Percentiles rank a stretch among this genome's conserved stretches.
These are phyloP conservation scores for Periophthalmodon schlosseri DNA, from an alignment of 2,113 vertebrate genomes.

Conservation along the genomic window DNA sequence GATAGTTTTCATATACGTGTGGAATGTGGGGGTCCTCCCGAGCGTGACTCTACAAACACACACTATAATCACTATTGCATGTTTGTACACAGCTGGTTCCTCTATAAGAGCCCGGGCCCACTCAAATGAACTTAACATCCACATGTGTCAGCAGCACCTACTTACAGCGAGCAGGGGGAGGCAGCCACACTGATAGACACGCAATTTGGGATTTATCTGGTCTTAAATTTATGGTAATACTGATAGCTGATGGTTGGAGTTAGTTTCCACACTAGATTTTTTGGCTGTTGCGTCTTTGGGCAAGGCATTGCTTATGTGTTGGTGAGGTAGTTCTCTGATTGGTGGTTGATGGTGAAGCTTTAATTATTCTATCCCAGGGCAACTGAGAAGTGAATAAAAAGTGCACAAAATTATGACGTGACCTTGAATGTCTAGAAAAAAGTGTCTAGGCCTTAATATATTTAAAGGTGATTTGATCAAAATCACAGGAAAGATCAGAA, in stretches of 20 bases:
- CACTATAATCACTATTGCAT: slow-evolving; percentile 74
- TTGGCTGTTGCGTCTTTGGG: background rate
- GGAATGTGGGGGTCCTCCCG: slow-evolving; percentile 34
- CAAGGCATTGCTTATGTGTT: too few species aligned
- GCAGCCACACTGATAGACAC: background rate
- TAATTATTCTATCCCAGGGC: too few species aligned
- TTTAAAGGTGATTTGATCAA: too few species aligned
- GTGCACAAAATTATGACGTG: too few species aligned
- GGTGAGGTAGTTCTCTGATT: too few species aligned
- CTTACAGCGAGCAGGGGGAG: slow-evolving; percentile 1
- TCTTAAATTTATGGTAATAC: background rate
- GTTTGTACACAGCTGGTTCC: slow-evolving; percentile 77
- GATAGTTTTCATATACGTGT: slow-evolving; percentile 4
- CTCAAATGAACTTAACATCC: slow-evolving; percentile 66
- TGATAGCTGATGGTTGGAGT: background rate
- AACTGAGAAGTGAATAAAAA: too few species aligned
- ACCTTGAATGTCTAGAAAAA: too few species aligned
- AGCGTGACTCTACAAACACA: slow-evolving; percentile 46
- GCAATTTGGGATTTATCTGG: background rate
- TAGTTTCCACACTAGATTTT: background rate
- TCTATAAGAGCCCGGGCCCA: slow-evolving; percentile 71
- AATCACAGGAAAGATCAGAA: too few species aligned
- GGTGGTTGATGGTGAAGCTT: too few species aligned
- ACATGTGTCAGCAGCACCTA: slow-evolving; percentile 63
- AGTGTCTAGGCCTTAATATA: too few species aligned